phyloP scores from a whole-genome alignment of 2,797 vertebrate genomes.

The Anguilla anguilla region DNA sequence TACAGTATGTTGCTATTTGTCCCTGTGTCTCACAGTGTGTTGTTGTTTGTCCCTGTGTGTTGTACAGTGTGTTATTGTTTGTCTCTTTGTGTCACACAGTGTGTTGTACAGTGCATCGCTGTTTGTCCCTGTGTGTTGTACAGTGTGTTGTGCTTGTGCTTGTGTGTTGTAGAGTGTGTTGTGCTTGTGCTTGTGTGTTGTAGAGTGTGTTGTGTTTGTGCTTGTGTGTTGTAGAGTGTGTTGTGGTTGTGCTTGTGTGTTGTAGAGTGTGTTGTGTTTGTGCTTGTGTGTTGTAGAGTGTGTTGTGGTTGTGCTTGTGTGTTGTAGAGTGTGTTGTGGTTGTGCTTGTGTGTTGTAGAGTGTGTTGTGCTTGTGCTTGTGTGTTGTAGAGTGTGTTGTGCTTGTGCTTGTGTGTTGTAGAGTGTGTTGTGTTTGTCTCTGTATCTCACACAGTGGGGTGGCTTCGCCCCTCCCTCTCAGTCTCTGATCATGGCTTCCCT shows the following conservation, averaged over 20 bases:
- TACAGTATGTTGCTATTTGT: slow-evolving; percentile 52
- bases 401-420: too few species aligned
- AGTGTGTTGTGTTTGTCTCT: neutral
- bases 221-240: neutral
- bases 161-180: neutral
- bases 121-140: slow-evolving; percentile 24
- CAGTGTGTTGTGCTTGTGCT: neutral
- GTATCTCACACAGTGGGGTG: slow-evolving; percentile 59
- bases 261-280: too few species aligned
- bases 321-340: slow-evolving; percentile 49
- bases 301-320: slow-evolving; percentile 22
- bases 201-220: neutral
- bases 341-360: slow-evolving; percentile 4
- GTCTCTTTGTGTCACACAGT: slow-evolving; percentile 43
- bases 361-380: too few species aligned
- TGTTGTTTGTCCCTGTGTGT: too few species aligned
- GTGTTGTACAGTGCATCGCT: slow-evolving; percentile 42
- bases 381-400: neutral
- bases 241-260: too few species aligned
- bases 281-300: too few species aligned
- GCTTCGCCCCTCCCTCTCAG: slow-evolving; percentile 57
- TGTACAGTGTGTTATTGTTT: too few species aligned
- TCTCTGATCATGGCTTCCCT: slow-evolving; percentile 32
- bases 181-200: too few species aligned
- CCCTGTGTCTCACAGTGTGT: slow-evolving; percentile 25